A percentile compares a stretch with the other conserved stretches of the same genome.
These are phyloP conservation scores for Drosophila nannoptera DNA, from an alignment of 1,140 invertebrate species.

Conservation along the genomic window DNA sequence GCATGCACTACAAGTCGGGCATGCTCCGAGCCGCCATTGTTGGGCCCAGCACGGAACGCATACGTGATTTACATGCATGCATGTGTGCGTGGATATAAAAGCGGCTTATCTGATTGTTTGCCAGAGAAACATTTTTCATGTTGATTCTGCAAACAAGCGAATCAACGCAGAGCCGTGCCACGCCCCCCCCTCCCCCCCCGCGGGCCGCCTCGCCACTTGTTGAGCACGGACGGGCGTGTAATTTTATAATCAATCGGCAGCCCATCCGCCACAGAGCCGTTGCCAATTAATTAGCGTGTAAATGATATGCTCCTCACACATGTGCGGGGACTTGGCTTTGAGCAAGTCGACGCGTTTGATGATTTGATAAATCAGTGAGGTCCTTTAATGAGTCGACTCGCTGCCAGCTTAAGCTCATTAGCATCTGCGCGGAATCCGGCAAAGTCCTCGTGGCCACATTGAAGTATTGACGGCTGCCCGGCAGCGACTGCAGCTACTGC, in stretches of 20 bases:
- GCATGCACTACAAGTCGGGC: slow-evolving; percentile 11
- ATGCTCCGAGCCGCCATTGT: background rate
- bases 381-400: slow-evolving; percentile 51
- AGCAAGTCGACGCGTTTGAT: slow-evolving; percentile 2
- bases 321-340: slow-evolving; percentile 27
- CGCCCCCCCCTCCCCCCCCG: slow-evolving; percentile 4
- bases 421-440: slow-evolving; percentile 16
- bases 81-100: slow-evolving; percentile 32
- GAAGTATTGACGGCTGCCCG: slow-evolving; percentile 34
- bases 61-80: slow-evolving; percentile 16
- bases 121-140: slow-evolving; percentile 58
- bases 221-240: slow-evolving; percentile 54
- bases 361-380: slow-evolving; percentile 51
- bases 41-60: background rate
- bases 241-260: slow-evolving; percentile 60
- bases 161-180: slow-evolving; percentile 29
- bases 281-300: slow-evolving; percentile 50
- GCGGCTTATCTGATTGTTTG: slow-evolving; percentile 70
- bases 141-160: slow-evolving; percentile 61
- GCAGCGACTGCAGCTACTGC: too few relatives aligned
- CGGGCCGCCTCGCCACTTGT: slow-evolving; percentile 49
- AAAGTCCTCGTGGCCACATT: slow-evolving; percentile 30
- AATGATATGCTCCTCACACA: slow-evolving; percentile 21
- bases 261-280: slow-evolving; percentile 37
- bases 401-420: slow-evolving; percentile 54